phyloP scores from a whole-genome alignment of 2,113 vertebrate genomes.

The Mobula hypostoma region DNA sequence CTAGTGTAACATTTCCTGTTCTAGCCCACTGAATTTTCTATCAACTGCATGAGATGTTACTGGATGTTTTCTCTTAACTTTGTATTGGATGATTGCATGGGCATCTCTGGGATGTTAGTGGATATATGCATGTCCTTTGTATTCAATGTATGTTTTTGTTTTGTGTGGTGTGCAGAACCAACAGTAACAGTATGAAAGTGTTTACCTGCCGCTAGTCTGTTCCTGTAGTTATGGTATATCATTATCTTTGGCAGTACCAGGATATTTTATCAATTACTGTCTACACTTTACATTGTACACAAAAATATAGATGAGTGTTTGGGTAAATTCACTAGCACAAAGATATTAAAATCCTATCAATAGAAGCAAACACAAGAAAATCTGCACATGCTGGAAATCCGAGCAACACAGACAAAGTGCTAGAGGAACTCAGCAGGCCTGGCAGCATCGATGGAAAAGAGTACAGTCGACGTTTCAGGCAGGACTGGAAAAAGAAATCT shows the following conservation, averaged over 20 bases:
- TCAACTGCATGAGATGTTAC: not conserved
- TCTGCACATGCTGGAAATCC: too few relatives aligned
- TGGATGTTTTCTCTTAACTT: not conserved
- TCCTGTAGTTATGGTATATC: not conserved
- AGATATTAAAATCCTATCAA: not conserved
- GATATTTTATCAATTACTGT: not conserved
- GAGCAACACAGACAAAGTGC: too few relatives aligned
- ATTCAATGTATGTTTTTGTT: slow-evolving; percentile 14
- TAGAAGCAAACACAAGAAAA: too few relatives aligned
- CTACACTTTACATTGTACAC: not conserved
- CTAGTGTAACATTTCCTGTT: not conserved
- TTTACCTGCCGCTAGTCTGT: not conserved
- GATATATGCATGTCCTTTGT: slow-evolving; percentile 20
- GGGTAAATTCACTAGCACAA: not conserved
- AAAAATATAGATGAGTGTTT: not conserved
- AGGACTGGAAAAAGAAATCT: too few relatives aligned
- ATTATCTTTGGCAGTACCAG: not conserved
- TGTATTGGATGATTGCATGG: not conserved
- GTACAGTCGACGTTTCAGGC: too few relatives aligned
- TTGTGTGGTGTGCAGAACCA: not conserved
- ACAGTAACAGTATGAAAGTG: not conserved
- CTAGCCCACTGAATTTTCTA: not conserved
- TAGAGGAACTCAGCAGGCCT: too few relatives aligned
- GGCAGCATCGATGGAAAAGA: too few relatives aligned
- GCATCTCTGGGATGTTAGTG: not conserved